A percentile compares a stretch with the other conserved stretches of the same genome.
These are phyloP conservation scores for Chrysolina haemoptera DNA, from an alignment of 2,888 invertebrate genomes.

Conservation along the genomic window DNA sequence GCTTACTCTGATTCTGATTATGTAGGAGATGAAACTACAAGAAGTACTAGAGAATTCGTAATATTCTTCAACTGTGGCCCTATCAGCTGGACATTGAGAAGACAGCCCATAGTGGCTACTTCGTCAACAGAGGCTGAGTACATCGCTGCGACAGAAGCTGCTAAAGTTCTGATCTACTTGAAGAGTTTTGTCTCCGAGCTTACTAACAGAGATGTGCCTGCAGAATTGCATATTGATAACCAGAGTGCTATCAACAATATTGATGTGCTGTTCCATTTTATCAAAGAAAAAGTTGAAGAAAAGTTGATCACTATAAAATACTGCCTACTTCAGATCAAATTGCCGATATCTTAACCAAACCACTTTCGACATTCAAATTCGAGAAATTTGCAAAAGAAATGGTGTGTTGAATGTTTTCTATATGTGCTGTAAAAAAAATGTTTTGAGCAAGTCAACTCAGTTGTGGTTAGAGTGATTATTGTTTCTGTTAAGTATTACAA, in stretches of 20 bases:
- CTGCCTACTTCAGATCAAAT: constrained; percentile 38
- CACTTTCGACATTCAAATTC: constrained; percentile 31
- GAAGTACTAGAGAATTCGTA: not conserved
- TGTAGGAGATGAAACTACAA: constrained; percentile 1
- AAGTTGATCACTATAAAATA: constrained; percentile 36
- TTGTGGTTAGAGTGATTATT: no score
- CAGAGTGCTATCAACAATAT: no score
- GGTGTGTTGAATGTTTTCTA: no score
- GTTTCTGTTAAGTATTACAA: no score
- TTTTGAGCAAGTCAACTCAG: no score
- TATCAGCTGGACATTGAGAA: constrained; percentile 17
- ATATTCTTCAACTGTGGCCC: constrained; percentile 7
- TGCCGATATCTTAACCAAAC: constrained; percentile 46
- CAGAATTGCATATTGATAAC: no score
- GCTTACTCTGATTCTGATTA: constrained; percentile 9
- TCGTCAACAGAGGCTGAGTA: constrained; percentile 11
- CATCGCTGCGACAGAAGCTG: constrained; percentile 21
- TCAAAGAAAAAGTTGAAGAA: no score
- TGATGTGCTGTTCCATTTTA: no score
- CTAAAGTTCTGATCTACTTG: constrained; percentile 32
- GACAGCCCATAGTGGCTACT: no score
- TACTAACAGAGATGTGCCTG: not conserved
- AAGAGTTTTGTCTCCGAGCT: constrained; percentile 8
- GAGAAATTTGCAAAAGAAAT: not conserved
- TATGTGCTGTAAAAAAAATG: no score